Evolutionary conservation across 2,113 vertebrate genomes (phyloP).

Genomic region (Psilopogon haemacephalus): DNA sequence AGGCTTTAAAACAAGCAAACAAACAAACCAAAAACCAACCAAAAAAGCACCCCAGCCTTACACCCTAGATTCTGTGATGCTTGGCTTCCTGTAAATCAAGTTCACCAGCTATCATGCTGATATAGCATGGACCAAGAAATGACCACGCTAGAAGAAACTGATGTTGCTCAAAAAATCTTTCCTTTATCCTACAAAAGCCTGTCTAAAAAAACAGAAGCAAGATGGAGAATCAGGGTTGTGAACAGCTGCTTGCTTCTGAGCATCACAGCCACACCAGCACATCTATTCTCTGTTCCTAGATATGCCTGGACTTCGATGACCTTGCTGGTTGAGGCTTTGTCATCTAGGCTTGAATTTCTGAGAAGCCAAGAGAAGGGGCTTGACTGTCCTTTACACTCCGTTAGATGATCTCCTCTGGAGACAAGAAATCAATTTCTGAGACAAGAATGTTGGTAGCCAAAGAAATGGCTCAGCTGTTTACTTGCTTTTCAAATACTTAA

Average conservation of each 20-base stretch:
- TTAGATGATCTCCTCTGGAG: background rate
- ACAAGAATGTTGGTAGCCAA: background rate
- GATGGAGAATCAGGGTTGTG: background rate
- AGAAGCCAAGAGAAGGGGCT: background rate
- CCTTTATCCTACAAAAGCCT: background rate
- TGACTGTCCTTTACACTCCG: background rate
- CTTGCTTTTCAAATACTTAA: background rate
- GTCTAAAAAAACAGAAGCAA: background rate
- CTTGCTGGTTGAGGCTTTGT: background rate
- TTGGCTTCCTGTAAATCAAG: background rate
- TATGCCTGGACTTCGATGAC: background rate
- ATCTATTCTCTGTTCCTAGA: background rate
- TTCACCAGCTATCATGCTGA: background rate
- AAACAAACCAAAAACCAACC: background rate
- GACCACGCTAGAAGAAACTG: background rate
- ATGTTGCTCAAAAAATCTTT: background rate
- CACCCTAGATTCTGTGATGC: background rate
- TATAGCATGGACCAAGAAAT: background rate
- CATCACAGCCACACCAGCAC: background rate
- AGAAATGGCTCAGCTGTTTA: background rate
- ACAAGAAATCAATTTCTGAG: background rate
- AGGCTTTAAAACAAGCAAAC: background rate
- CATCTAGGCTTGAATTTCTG: background rate
- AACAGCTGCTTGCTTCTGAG: constrained; percentile 1
- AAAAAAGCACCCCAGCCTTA: background rate